phyloP scores from a whole-genome alignment of 2,888 invertebrate genomes.

The Stegana nigrithorax region DNA sequence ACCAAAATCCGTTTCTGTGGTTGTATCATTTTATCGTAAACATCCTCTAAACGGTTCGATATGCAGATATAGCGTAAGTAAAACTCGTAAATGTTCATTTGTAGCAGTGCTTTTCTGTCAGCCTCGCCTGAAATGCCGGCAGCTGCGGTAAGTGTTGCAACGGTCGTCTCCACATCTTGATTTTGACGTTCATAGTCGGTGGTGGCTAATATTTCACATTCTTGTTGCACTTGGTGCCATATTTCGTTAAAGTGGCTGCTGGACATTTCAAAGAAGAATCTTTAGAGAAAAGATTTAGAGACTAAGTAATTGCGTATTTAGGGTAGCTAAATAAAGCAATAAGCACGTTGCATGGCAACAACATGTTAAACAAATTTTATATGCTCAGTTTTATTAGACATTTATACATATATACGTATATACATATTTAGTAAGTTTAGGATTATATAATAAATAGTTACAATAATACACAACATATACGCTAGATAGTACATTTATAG shows the following conservation, averaged over 20 bases:
- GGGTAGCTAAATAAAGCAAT: slow-evolving; percentile 19
- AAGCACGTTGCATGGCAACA: background rate
- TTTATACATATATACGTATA: slow-evolving; percentile 10
- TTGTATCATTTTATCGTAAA: slow-evolving; percentile 92
- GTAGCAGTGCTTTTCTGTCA: slow-evolving; percentile 69
- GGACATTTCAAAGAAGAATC: slow-evolving; percentile 80
- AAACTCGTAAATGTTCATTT: slow-evolving; percentile 76
- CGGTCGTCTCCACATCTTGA: slow-evolving; percentile 69
- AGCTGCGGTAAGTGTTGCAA: slow-evolving; percentile 69
- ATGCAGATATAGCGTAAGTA: slow-evolving; percentile 86
- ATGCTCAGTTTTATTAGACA: slow-evolving; percentile 30
- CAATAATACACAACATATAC: background rate
- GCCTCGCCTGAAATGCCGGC: slow-evolving; percentile 38
- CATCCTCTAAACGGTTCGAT: slow-evolving; percentile 79
- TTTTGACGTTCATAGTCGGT: slow-evolving; percentile 73
- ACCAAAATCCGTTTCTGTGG: slow-evolving; percentile 91
- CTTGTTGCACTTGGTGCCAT: slow-evolving; percentile 74
- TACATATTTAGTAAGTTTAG: slow-evolving; percentile 45
- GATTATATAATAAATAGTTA: background rate
- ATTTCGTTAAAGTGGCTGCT: slow-evolving; percentile 79
- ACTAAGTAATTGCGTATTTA: slow-evolving; percentile 20
- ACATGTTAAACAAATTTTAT: slow-evolving; percentile 25
- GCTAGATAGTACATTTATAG: slow-evolving; percentile 41
- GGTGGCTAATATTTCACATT: slow-evolving; percentile 65
- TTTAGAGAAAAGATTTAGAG: slow-evolving; percentile 18